Evolutionary conservation across 2,797 vertebrate species (phyloP).

Genomic region (Schizopygopsis malacanthus): DNA sequence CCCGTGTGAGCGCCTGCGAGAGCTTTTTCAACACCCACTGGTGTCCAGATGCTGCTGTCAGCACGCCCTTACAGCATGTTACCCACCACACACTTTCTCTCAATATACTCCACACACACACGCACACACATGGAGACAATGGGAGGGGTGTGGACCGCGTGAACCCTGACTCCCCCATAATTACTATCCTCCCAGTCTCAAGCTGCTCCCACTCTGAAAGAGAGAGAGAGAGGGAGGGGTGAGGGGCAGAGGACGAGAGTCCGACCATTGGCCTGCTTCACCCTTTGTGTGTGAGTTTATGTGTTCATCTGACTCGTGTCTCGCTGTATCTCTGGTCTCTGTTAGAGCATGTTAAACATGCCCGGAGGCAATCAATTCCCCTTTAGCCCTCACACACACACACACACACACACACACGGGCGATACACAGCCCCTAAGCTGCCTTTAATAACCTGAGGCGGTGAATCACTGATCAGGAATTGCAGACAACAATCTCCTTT

Average conservation of each 20-base stretch:
- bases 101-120: slow-evolving; percentile 41
- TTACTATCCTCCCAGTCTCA: slow-evolving; percentile 65
- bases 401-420: not conserved
- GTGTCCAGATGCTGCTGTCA: slow-evolving; percentile 98
- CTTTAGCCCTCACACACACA: slow-evolving; percentile 63
- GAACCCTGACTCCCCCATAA: slow-evolving; percentile 66
- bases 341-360: slow-evolving; percentile 72
- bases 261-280: slow-evolving; percentile 73
- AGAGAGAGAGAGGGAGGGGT: slow-evolving; percentile 28
- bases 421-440: slow-evolving; percentile 49
- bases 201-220: slow-evolving; percentile 61
- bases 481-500: slow-evolving; percentile 68
- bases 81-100: slow-evolving; percentile 78
- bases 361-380: slow-evolving; percentile 75
- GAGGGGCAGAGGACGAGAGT: slow-evolving; percentile 69
- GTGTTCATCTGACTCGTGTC: slow-evolving; percentile 54
- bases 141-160: slow-evolving; percentile 57
- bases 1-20: not conserved
- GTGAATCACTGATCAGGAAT: slow-evolving; percentile 81
- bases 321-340: slow-evolving; percentile 49
- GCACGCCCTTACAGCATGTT: slow-evolving; percentile 90
- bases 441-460: slow-evolving; percentile 67
- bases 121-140: slow-evolving; percentile 55
- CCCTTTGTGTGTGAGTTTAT: slow-evolving; percentile 64
- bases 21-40: slow-evolving; percentile 85